These are phyloP conservation scores for Pantherophis vulpinus DNA, from an alignment of 2,797 vertebrate species.

Conservation along the genomic window DNA sequence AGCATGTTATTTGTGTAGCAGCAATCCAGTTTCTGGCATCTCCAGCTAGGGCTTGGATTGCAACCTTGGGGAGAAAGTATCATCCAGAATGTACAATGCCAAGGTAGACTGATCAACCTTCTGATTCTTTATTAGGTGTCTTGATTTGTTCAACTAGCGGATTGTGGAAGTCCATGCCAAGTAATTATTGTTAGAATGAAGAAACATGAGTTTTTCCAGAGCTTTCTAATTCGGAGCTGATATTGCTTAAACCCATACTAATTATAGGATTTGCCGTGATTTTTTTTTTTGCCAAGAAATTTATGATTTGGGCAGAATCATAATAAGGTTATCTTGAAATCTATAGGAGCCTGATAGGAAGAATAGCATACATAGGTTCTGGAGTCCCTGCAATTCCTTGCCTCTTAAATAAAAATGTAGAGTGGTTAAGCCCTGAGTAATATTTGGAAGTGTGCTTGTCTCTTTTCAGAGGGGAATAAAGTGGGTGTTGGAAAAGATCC, in stretches of 20 bases:
- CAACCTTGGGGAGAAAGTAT: neutral
- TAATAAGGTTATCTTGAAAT: neutral
- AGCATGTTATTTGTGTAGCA: neutral
- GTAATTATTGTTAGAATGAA: neutral
- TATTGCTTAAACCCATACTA: neutral
- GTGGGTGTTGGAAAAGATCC: neutral
- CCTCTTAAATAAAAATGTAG: neutral
- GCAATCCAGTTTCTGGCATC: neutral
- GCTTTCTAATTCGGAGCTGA: neutral
- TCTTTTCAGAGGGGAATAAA: neutral
- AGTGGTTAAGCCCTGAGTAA: neutral
- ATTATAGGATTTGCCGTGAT: neutral
- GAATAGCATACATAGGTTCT: neutral
- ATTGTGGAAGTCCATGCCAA: neutral
- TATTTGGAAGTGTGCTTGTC: neutral
- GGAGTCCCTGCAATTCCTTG: neutral
- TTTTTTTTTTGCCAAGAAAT: neutral
- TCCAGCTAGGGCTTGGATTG: neutral
- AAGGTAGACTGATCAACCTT: neutral
- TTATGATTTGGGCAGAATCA: neutral
- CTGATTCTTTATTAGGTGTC: neutral
- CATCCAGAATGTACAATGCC: neutral
- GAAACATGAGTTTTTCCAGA: neutral
- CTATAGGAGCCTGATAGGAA: neutral
- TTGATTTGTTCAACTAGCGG: neutral